A percentile compares a stretch with the other conserved stretches of the same genome.
Conservation (phyloP, 2,888 invertebrate genomes). For the Drosophila nigricruria region DNA sequence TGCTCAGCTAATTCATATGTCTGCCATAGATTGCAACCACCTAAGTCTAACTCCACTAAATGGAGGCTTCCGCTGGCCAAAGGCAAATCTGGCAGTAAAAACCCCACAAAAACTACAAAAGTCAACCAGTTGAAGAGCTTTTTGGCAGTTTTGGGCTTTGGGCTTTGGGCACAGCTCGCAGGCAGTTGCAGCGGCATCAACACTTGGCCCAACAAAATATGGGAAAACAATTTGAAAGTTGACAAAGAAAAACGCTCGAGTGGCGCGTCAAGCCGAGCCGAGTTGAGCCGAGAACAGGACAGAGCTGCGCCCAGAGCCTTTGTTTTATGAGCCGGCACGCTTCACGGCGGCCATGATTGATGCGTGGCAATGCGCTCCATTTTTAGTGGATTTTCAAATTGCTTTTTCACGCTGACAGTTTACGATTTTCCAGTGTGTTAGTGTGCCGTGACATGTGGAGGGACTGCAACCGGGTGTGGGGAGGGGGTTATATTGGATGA, state of each 20-base stretch:
- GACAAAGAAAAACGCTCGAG: conserved; percentile 67
- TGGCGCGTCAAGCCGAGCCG: conserved; percentile 9
- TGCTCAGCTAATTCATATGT: not conserved
- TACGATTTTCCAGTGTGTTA: conserved; percentile 55
- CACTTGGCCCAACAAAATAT: conserved; percentile 52
- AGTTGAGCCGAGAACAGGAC: not conserved
- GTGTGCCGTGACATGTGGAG: conserved; percentile 3
- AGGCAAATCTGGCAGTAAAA: conserved; percentile 45
- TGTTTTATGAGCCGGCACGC: conserved; percentile 71
- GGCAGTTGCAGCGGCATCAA: conserved; percentile 16
- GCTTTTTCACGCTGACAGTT: conserved; percentile 78
- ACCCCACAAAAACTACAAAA: conserved; percentile 40
- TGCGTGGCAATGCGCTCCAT: conserved; percentile 57
- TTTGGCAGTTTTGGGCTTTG: conserved; percentile 27
- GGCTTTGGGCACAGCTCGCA: conserved; percentile 8
- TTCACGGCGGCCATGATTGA: conserved; percentile 71
- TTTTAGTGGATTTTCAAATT: conserved; percentile 78
- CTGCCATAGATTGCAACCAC: not conserved
- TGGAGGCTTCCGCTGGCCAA: conserved; percentile 1
- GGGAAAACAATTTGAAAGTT: conserved; percentile 77
- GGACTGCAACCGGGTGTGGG: not conserved
- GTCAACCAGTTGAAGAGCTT: conserved; percentile 53
- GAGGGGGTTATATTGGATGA: conserved; percentile 16
- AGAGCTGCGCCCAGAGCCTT: conserved; percentile 37
- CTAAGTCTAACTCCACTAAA: conserved; percentile 4